Base-by-base conservation (phyloP, 2,888 invertebrate genomes). In the Pachycephus smyrnensis region DNA sequence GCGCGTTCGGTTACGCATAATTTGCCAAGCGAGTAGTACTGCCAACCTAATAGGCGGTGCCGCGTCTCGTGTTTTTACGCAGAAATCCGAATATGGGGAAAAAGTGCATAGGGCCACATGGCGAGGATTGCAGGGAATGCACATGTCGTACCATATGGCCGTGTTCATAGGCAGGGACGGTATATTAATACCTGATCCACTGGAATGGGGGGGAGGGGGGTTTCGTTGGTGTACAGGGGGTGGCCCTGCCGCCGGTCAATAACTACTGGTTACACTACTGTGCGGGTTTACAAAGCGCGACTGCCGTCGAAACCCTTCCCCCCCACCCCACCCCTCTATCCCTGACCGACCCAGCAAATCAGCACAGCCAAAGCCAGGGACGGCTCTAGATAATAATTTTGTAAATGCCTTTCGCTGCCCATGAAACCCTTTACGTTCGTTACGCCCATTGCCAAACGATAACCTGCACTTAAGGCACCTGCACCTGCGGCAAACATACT, bases 81-180 rank as follows among this genome's bases (percentile, higher is more conserved):
- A 35, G 77, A 77, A 77, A 77, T 77, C 75, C 77, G 77, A 77
- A 77, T 77, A 77, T 77, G 33, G 77, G 77, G 75, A 77, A 77
- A 77, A 77, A 77, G 36, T 69, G 75, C 69, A 74, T 68, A 68
- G 40, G 55, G 75, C 77, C 77, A 75, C 77, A 77, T 77, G 77
- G 74, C 75, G 75, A 75, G 77, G 68, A 77, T 77, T 77, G 31
- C 71, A 40, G 77, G 77, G 77, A 77, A 77, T 69, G 75, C 77
- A 77, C 77, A 77, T 77, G 77, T 75, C 77, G 77, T 35, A 74
- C 77, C 77, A 77, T 75, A 77, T 77, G 77, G 75, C 55, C 75
- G 55, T 75, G 77, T 77, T 77, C 77, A 69, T 77, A 77, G 68
- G 77, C 75, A 74, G 74, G 77, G 77, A 55, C 77, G 75, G 75